phyloP scores from a whole-genome alignment of 2,797 vertebrate genomes.

The Craterocephalus amniculus region DNA sequence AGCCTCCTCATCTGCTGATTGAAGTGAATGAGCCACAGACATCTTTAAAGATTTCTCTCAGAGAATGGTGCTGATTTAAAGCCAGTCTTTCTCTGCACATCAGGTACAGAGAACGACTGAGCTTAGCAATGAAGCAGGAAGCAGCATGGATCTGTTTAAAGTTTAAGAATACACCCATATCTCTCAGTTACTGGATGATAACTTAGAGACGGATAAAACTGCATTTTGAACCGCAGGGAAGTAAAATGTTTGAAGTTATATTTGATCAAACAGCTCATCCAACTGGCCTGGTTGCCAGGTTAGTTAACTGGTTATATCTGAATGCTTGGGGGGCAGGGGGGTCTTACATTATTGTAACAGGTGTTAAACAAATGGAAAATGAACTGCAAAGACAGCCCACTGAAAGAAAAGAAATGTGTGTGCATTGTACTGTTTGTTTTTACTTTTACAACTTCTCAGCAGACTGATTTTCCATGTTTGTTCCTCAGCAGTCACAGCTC shows the following conservation, averaged over 20 bases:
- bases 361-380: background rate
- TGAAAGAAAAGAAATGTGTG: background rate
- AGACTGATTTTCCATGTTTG: background rate
- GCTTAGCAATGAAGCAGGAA: conserved; percentile 33
- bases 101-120: conserved; percentile 29
- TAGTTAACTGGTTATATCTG: background rate
- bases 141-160: conserved; percentile 25
- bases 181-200: conserved; percentile 10
- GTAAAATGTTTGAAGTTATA: background rate
- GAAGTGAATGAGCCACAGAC: conserved; percentile 41
- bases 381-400: background rate
- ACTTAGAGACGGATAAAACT: background rate
- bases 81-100: conserved; percentile 33
- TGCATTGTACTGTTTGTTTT: too few species aligned
- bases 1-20: conserved; percentile 33
- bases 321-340: background rate
- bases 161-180: conserved; percentile 21
- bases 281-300: conserved; percentile 4
- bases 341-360: too few species aligned
- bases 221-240: background rate
- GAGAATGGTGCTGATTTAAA: conserved; percentile 30
- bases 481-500: conserved; percentile 11
- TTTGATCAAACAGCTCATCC: conserved; percentile 7
- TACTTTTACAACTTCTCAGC: background rate
- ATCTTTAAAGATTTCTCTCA: conserved; percentile 32